These are phyloP conservation scores for Semotilus atromaculatus DNA, from an alignment of 2,797 vertebrate genomes.

Conservation along the genomic window DNA sequence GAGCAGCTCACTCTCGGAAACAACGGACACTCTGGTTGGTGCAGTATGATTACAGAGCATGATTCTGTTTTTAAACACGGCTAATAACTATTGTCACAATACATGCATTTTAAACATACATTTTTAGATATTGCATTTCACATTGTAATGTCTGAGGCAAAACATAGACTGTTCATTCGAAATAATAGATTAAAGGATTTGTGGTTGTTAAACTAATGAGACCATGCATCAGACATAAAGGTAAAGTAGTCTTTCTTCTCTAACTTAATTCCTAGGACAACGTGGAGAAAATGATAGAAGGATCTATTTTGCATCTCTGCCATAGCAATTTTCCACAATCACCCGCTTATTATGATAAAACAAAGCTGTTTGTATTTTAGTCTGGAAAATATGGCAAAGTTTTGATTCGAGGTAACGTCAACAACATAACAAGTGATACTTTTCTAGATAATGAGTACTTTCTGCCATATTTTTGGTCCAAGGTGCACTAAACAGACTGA, in stretches of 20 bases:
- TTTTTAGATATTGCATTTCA: constrained; percentile 21
- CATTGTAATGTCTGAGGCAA: constrained; percentile 21
- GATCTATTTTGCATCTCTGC: constrained; percentile 63
- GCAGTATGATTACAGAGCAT: background rate
- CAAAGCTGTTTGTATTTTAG: constrained; percentile 57
- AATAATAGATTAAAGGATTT: constrained; percentile 36
- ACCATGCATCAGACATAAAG: constrained; percentile 30
- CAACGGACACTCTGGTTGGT: constrained; percentile 92
- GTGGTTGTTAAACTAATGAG: constrained; percentile 36
- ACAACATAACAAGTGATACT: constrained; percentile 26
- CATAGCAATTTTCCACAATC: constrained; percentile 74
- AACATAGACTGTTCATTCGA: constrained; percentile 1
- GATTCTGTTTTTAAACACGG: background rate
- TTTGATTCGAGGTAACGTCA: constrained; percentile 57
- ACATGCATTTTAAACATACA: background rate
- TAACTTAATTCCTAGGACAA: constrained; percentile 67
- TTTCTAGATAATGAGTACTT: constrained; percentile 26
- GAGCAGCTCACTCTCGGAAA: constrained; percentile 88
- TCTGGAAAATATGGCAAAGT: constrained; percentile 64
- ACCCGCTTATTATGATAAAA: constrained; percentile 73
- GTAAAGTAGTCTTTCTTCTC: constrained; percentile 51
- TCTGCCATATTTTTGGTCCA: constrained; percentile 23
- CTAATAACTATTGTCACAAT: constrained; percentile 16
- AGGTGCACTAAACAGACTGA: constrained; percentile 6
- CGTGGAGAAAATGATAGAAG: constrained; percentile 67